Base-by-base conservation (phyloP, 2,113 vertebrate species). In the Coptodon bakossiorum region DNA sequence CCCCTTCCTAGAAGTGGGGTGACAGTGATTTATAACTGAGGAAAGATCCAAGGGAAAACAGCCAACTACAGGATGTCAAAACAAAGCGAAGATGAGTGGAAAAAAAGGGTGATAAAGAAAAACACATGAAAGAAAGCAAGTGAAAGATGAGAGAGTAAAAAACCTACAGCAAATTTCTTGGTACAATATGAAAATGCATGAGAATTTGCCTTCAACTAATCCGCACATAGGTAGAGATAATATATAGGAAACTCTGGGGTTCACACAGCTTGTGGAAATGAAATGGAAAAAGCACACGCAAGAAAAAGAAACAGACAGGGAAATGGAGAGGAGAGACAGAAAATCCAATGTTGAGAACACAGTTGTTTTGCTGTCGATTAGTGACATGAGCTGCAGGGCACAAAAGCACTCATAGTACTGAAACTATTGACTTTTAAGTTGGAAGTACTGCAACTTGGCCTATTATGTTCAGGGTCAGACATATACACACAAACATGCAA, bases 1-100 rank as follows among this genome's bases (percentile, higher is more conserved):
- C 88, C 90, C 85, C 80, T 90, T 94, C 83, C 91, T 89, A 89
- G 91, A 93, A 93, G 89, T 92, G 90, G 93, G 93, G 86, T 95
- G 95, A 95, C 95, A 95, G 91, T 96, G 96, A 97, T 96, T 95
- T 96, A 97, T 96, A 92, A 93, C 90, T 89, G 91, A 92, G 88
- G 81, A 82, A 90, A 82, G 91, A 95, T 95, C 93, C 91, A 89
- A 94, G 86, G 90, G 95, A 95, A 95, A 95, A 94, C 92, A 94
- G 92, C 92, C 91, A 89, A 91, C 92, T 92, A 92, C 88, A 87
- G 88, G 88, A 90, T 54, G 86, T 94, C 93, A 95, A 93, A 93
- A 95, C 89, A 94, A 86, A 95, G 86, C 29, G 19, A 85, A 45
- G 82, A 89, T 86, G 85, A 89, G 85, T 59, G 24, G 85, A 19